A percentile compares a stretch with the other conserved stretches of the same genome.
Conservation (phyloP, 1,140 invertebrate species). For the Stegodyphus dumicola region DNA sequence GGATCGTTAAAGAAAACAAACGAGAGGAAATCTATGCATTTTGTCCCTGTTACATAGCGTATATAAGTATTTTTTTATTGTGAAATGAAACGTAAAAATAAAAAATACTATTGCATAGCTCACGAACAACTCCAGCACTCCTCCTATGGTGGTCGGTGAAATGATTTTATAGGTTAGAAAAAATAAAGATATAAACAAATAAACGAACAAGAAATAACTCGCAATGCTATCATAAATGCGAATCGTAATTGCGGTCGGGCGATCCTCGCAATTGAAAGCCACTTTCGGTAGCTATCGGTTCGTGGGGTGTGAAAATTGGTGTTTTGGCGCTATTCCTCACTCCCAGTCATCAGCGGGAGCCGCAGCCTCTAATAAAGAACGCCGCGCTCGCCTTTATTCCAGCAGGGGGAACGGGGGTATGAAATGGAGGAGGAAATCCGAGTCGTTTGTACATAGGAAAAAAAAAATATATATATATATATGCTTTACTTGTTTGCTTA, state of each 20-base stretch:
- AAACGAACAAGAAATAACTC: too few species aligned
- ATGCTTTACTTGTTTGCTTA: too few species aligned
- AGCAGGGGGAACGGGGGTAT: not conserved
- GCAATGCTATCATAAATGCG: not conserved
- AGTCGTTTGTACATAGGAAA: slow-evolving; percentile 27
- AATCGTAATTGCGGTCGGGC: slow-evolving; percentile 46
- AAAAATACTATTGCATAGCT: too few species aligned
- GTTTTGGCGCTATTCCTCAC: slow-evolving; percentile 35
- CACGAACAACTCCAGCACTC: too few species aligned
- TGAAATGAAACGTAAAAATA: too few species aligned
- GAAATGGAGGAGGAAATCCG: slow-evolving; percentile 23
- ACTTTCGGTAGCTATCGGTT: slow-evolving; percentile 56
- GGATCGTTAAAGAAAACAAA: too few species aligned
- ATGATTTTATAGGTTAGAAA: too few species aligned
- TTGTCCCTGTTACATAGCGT: too few species aligned
- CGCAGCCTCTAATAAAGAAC: slow-evolving; percentile 46
- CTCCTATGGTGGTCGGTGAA: too few species aligned
- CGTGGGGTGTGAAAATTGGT: slow-evolving; percentile 56
- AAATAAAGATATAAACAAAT: too few species aligned
- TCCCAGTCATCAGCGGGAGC: slow-evolving; percentile 31
- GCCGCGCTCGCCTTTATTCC: slow-evolving; percentile 4
- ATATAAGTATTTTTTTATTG: too few species aligned
- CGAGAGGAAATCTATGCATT: too few species aligned
- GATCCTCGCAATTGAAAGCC: slow-evolving; percentile 40
- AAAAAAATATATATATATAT: not conserved